Percentiles rank a stretch among this genome's conserved stretches.
Conservation (phyloP, 2,888 invertebrate species). For the Caenorhabditis becei region DNA sequence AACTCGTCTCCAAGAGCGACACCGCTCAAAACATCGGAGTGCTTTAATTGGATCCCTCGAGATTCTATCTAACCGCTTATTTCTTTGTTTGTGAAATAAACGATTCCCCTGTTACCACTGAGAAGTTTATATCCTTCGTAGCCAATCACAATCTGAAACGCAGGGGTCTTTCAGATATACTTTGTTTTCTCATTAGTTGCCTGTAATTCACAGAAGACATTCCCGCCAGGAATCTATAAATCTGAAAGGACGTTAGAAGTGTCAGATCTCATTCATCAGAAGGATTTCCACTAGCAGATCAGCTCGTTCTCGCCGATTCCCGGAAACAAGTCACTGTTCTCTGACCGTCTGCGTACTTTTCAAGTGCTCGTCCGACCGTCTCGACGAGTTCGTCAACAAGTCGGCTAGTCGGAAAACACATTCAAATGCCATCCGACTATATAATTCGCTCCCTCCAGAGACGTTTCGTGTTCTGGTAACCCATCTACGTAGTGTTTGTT, state of each 20-base stretch:
- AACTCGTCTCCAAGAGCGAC: conserved; percentile 34
- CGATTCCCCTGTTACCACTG: not conserved
- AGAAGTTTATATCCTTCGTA: no score
- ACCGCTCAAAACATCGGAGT: conserved; percentile 38
- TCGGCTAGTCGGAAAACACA: not conserved
- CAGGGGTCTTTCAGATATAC: no score
- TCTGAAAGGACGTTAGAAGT: no score
- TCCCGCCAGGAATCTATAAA: no score
- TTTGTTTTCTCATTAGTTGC: no score
- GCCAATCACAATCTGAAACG: no score
- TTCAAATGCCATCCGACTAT: conserved; percentile 9
- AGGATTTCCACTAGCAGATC: not conserved
- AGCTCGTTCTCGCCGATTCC: no score
- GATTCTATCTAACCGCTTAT: no score
- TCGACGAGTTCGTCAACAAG: no score
- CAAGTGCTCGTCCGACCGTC: not conserved
- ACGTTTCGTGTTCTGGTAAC: conserved; percentile 18
- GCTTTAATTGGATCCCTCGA: not conserved
- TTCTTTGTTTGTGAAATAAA: not conserved
- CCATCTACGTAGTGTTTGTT: conserved; percentile 7
- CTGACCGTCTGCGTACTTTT: not conserved
- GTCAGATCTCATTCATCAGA: not conserved
- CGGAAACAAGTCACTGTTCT: no score
- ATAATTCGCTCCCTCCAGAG: conserved; percentile 29
- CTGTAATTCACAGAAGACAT: no score